Evolutionary conservation across 2,797 vertebrate species (phyloP), one percentile per base, ranked within the genome.

Genomic region (Protonibea diacanthus): DNA sequence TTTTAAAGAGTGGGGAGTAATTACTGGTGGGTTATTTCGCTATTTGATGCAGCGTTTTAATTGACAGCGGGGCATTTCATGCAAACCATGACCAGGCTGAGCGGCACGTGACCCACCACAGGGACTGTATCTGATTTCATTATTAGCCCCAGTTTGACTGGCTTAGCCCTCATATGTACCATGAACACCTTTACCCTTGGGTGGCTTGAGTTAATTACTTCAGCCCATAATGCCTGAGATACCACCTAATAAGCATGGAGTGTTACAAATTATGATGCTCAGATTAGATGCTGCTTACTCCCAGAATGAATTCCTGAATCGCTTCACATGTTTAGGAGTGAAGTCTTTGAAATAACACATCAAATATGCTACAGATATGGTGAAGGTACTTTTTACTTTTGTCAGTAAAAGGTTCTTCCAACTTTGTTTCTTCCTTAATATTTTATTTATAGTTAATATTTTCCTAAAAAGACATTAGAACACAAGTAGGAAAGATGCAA

Each of bases 101-200:
- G 82, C 29, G n/a, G 79, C 89, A 85, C 38, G 73, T 84, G 89
- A 89, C 88, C 85, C 72, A 76, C 86, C 77, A 76, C 80, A 48
- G 87, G 86, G 88, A 86, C 87, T 83, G 90, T 92, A 94, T 94
- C 91, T 90, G 93, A 95, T 96, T 95, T 94, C 91, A 93, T 96
- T 93, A 95, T 94, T 93, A 92, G 90, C 87, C 90, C 88, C 83
- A 84, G 91, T 95, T 93, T 90, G 93, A 93, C 90, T 88, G 86
- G 90, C 91, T 91, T 87, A 92, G 78, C 87, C 88, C 71, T 84
- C 81, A 78, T 79, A 87, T 92, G 92, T 89, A 91, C 86, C 90
- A 87, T 91, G 84, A 87, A 82, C 89, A 94, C 92, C 92, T 94
- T 92, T 92, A 91, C 88, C 90, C 91, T 80, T 89, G 90, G 93